Evolutionary conservation across 2,888 invertebrate genomes (phyloP), one percentile per base, ranked within the genome.

Genomic region (Mactromeris polynyma): DNA sequence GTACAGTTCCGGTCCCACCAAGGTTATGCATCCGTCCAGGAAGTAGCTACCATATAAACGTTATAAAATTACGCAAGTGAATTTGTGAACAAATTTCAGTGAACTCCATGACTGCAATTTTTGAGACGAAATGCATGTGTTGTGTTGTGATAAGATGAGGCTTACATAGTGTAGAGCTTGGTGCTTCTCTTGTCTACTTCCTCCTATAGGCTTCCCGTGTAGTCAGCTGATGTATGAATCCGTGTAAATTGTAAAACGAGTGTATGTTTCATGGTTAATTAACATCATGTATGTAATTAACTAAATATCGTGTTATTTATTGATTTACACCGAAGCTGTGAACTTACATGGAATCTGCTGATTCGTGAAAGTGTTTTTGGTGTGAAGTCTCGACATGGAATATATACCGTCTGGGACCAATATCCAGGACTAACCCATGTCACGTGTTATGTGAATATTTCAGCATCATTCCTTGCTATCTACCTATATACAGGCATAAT

Each of bases 1-100:
- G 58, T 89, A 2, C 81, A 54, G 2, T 81, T 92, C n/a, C 86
- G 88, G 36, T 69, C 85, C 4, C 90, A 89, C 73, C 73, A 84
- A 33, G 90, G 92, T 17, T 92, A 92, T 58, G 82, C 83, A 9
- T 84, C 89, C 0, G 92, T 92, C 3, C 87, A 87, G 38, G 90
- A 90, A 85, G 88, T 88, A 21, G 88, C 89, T 36, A 86, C 81
- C 33, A 85, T 89, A 54, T 88, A 89, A 51, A 85, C 26, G 26
- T 9, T 64, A 3, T 64, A 26, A 26, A 26, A 1, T 7, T 19
- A 51, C 2, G 19, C 19, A 14, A 2, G 58, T 58, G n/a, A 64
- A 26, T 26, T 64, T 9, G 6, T n/a, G 58, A 64, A 64, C 21
- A 51, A 51, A 51, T 51, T 19, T n/a, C 21, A 58, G 6, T 58